Conservation (phyloP, 2,113 vertebrate genomes). For the Numida meleagris region DNA sequence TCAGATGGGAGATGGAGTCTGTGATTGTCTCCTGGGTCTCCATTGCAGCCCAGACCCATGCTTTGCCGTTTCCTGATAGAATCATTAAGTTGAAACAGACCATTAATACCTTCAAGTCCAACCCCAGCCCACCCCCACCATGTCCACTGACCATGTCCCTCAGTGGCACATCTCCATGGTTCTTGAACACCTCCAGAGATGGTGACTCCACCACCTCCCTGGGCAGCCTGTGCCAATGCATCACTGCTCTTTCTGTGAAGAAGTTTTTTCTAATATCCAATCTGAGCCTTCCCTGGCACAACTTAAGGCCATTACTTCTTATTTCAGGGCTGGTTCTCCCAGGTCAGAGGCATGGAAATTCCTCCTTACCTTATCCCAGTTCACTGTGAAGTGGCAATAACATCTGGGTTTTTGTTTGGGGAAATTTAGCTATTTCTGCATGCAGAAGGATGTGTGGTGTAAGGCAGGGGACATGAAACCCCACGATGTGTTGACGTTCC, state of each 20-base stretch:
- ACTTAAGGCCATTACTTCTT: too few species aligned
- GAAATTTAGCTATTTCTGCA: not conserved
- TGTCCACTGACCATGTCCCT: too few species aligned
- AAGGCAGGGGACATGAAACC: not conserved
- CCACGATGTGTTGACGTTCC: not conserved
- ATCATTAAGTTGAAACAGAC: too few species aligned
- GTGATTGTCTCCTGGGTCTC: not conserved
- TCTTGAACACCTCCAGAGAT: too few species aligned
- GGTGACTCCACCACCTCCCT: too few species aligned
- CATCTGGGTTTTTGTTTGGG: not conserved
- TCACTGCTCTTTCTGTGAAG: too few species aligned
- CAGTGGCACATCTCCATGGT: too few species aligned
- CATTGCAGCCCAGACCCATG: not conserved
- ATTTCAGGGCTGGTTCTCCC: not conserved
- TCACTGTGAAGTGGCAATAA: not conserved
- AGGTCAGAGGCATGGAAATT: not conserved
- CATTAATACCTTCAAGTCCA: too few species aligned
- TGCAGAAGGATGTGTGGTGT: not conserved
- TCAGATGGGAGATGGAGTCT: not conserved
- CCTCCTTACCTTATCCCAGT: not conserved
- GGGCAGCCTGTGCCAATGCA: too few species aligned
- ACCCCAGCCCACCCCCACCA: too few species aligned
- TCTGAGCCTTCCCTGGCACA: too few species aligned
- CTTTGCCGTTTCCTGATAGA: not conserved
- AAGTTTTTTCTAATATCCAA: too few species aligned